A percentile compares a stretch with the other conserved stretches of the same genome.
These are phyloP conservation scores for Dromiciops gliroides DNA, from an alignment of 2,113 vertebrate species.

Conservation along the genomic window DNA sequence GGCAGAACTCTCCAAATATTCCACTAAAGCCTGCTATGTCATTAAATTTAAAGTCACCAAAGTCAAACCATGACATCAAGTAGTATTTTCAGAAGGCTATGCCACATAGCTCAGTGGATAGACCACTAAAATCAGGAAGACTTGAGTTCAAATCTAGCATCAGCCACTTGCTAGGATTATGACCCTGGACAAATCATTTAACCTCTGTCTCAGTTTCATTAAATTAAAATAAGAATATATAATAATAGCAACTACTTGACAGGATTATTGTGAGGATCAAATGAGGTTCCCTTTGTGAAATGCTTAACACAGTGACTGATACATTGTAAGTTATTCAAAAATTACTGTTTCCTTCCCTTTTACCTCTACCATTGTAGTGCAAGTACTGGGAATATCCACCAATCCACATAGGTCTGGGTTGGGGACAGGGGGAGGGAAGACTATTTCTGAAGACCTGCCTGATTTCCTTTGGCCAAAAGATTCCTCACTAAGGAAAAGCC, in stretches of 20 bases:
- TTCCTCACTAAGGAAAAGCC: background rate
- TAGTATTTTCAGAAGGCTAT: background rate
- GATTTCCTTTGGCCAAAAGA: background rate
- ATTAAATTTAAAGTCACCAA: no score
- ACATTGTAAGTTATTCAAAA: background rate
- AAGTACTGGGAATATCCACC: background rate
- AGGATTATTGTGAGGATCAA: background rate
- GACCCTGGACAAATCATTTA: background rate
- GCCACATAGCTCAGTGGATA: background rate
- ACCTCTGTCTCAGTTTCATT: background rate
- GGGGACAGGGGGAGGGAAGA: no score
- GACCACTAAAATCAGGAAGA: background rate
- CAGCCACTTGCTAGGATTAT: background rate
- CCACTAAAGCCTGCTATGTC: background rate
- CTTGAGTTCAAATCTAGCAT: background rate
- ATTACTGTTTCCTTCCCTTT: background rate
- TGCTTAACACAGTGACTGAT: background rate
- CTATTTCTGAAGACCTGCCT: background rate
- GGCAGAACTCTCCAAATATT: background rate
- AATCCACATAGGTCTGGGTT: background rate
- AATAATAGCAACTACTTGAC: background rate
- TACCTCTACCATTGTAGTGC: accelerated
- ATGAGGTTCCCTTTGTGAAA: background rate
- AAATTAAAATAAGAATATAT: background rate
- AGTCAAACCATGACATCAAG: background rate